Base-by-base conservation (phyloP, 2,113 vertebrate species). In the Pongo pygmaeus region DNA sequence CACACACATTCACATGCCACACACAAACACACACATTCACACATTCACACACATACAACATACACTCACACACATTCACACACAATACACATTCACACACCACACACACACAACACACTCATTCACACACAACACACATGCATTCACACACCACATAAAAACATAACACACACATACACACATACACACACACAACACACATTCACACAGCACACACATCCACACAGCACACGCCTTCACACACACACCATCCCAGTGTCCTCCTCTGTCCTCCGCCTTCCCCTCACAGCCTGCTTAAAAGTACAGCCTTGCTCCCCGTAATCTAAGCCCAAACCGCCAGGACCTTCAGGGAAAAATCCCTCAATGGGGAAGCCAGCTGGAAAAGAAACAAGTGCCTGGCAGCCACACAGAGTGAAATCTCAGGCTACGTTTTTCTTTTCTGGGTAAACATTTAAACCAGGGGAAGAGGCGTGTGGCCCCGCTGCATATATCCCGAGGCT, bases 391-490 rank as follows among this genome's bases (percentile, higher is more conserved):
- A 59, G 79, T 35, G 40, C 13, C 25, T 38, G 32, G 12, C 11
- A n/a, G 35, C 50, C 25, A 38, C 10, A 74, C 13, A 75, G 20
- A 81, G 20, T 8, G 4, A 84, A 52, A 52, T 11, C 27, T 40
- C 55, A 32, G 30, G 17, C 70, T 55, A 9, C 1, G 27, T 52
- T 35, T 89, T 43, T 57, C 30, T 50, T 32, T 67, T 38, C 20
- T 32, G 14, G 32, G 18, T 43, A 57, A 77, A n/a, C 35, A 46
- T 83, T 86, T 75, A 48, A 83, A 40, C 32, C 14, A 32, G 13
- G 6, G 16, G 46, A 55, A 77, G 22, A 74, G 5, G 10, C 2
- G 0, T 2, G 10, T 14, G 5, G 10, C 10, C 30, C 50, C 17
- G 14, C 32, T 30, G 46, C 64, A 38, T 50, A 38, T 67, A 64